Evolutionary conservation across 1,140 invertebrate genomes (phyloP), one percentile per base, ranked within the genome.

Genomic region (Bombus huntii): DNA sequence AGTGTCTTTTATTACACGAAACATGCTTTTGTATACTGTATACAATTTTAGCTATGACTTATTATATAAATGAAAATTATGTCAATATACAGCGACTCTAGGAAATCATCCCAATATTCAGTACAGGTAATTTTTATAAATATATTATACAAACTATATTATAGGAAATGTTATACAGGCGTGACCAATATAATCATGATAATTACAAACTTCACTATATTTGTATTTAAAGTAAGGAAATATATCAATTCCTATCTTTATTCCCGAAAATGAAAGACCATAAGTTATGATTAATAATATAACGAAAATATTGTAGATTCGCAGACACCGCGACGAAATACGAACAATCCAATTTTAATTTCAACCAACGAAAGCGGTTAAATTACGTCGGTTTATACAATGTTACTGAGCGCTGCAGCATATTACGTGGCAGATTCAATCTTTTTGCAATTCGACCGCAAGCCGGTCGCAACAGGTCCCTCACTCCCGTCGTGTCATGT

Each of bases 381-480:
- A 47, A 77, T 77, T 42, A 77, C 75, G n/a, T 2, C 53, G 34
- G 66, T 81, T n/a, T 59, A 42, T 66, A 47, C 13, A 57, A 72
- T 9, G 25, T 57, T 39, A 22, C 31, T 13, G 59, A 62, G 4
- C 28, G 59, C 59, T 62, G 28, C 31, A 31, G 9, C 68, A 59
- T 31, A 59, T 72, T 72, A 42, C 47, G 9, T 22, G 47, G 34
- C 47, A 10, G 39, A 18, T 74, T 31, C 72, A 34, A 76, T 59
- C 22, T 76, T 57, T 76, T 68, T 44, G 10, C 22, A 18, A 75
- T 75, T 83, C 57, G 59, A 12, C 65, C 39, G 37, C 37, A n/a
- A 44, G 15, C 12, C 13, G 59, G 34, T 37, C 9, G 81, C 81
- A 83, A 83, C 81, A 83, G 81, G 81, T 83, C 22, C 13, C 53